These are phyloP conservation scores for Alloscopus bannaensis DNA, from an alignment of 2,888 invertebrate species.

Conservation along the genomic window DNA sequence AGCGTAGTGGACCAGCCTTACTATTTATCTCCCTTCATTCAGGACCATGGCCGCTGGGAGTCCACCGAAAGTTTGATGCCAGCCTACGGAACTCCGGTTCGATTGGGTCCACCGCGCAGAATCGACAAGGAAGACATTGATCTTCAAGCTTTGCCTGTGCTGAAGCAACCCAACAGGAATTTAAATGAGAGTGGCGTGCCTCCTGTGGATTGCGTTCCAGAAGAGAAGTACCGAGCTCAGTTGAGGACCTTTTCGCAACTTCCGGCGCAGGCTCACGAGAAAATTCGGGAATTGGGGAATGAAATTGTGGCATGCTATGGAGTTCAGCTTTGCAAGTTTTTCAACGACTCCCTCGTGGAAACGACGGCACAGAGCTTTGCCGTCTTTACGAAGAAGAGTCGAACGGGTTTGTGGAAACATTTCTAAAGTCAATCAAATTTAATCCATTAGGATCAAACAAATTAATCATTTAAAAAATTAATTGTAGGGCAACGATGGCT, in stretches of 20 bases:
- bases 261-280: slow-evolving; percentile 59
- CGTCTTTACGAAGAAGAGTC: slow-evolving; percentile 47
- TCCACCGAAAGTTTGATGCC: slow-evolving; percentile 11
- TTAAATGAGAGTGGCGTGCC: neutral
- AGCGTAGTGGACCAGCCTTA: slow-evolving; percentile 12
- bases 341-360: slow-evolving; percentile 46
- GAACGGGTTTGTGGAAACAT: slow-evolving; percentile 43
- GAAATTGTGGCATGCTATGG: slow-evolving; percentile 57
- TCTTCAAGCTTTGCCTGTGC: slow-evolving; percentile 39
- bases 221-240: slow-evolving; percentile 55
- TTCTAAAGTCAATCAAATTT: too few species aligned
- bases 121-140: slow-evolving; percentile 36
- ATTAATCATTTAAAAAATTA: too few species aligned
- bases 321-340: slow-evolving; percentile 50
- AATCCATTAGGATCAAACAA: too few species aligned
- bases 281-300: slow-evolving; percentile 63
- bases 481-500: slow-evolving; percentile 44
- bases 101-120: neutral
- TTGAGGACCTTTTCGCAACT: slow-evolving; percentile 53
- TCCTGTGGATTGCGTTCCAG: neutral
- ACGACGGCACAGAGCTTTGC: slow-evolving; percentile 51
- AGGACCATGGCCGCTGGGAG: slow-evolving; percentile 49
- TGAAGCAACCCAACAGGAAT: slow-evolving; percentile 34
- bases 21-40: slow-evolving; percentile 39
- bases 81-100: neutral